These are phyloP conservation scores for Hypena proboscidalis DNA, from an alignment of 2,888 invertebrate genomes.

Conservation along the genomic window DNA sequence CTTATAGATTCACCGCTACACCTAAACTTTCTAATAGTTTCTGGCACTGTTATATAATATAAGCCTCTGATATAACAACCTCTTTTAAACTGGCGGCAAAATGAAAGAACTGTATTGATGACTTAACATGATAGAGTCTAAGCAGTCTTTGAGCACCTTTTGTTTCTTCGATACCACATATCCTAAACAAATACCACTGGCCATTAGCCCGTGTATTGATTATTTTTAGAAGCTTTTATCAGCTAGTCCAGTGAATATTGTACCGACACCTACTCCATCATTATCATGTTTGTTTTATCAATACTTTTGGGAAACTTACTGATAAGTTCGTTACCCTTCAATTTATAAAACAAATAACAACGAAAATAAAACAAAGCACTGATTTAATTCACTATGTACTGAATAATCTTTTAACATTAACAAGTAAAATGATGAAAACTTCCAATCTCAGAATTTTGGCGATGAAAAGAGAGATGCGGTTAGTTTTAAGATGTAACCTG, in stretches of 20 bases:
- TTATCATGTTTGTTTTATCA: constrained; percentile 14
- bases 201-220: constrained; percentile 5
- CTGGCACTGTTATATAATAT: constrained; percentile 52
- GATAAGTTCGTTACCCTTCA: constrained; percentile 10
- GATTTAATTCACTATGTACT: no score
- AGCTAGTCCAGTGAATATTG: constrained; percentile 5
- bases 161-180: constrained; percentile 10
- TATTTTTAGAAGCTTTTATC: constrained; percentile 20
- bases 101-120: constrained; percentile 36
- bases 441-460: no score
- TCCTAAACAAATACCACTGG: constrained; percentile 26
- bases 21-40: constrained; percentile 62
- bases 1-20: constrained; percentile 58
- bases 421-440: no score
- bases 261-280: constrained; percentile 10
- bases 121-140: constrained; percentile 1
- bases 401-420: no score
- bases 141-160: constrained; percentile 5
- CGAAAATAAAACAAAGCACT: no score
- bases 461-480: no score
- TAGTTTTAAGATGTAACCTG: no score
- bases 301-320: not conserved
- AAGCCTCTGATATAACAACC: constrained; percentile 47
- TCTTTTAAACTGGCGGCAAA: constrained; percentile 43
- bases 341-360: constrained; percentile 7